phyloP scores from a whole-genome alignment of 2,888 invertebrate species.

The Leucoma salicis region DNA sequence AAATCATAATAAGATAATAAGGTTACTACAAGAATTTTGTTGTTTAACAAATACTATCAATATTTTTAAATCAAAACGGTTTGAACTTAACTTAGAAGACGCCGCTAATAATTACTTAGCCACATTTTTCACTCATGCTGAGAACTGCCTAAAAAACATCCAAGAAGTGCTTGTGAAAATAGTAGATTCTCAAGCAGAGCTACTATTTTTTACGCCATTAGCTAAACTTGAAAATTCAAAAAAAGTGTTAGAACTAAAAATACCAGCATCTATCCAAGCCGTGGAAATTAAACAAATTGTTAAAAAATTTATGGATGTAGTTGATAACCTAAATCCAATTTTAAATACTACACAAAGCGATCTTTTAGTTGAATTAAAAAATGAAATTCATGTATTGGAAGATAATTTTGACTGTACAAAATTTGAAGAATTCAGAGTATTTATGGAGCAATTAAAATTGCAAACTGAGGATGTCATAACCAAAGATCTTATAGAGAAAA shows the following conservation, averaged over 20 bases:
- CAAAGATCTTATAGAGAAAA: slow-evolving; percentile 35
- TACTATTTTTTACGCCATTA: slow-evolving; percentile 48
- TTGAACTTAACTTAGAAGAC: slow-evolving; percentile 40
- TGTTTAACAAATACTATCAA: slow-evolving; percentile 46
- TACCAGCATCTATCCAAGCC: slow-evolving; percentile 13
- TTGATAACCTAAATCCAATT: slow-evolving; percentile 36
- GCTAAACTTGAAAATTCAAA: slow-evolving; percentile 38
- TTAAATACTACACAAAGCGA: slow-evolving; percentile 33
- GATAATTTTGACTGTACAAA: slow-evolving; percentile 33
- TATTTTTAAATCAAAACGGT: slow-evolving; percentile 47
- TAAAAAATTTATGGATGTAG: slow-evolving; percentile 31
- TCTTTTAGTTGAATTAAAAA: slow-evolving; percentile 45
- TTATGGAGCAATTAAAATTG: slow-evolving; percentile 33
- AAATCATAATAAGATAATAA: slow-evolving; percentile 60
- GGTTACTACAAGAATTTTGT: slow-evolving; percentile 61
- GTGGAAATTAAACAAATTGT: slow-evolving; percentile 13
- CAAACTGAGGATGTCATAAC: slow-evolving; percentile 25
- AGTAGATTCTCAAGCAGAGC: slow-evolving; percentile 49
- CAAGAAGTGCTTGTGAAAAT: slow-evolving; percentile 49
- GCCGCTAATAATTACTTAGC: slow-evolving; percentile 44
- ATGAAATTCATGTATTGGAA: slow-evolving; percentile 17
- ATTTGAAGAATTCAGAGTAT: slow-evolving; percentile 40
- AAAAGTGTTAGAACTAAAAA: slow-evolving; percentile 25
- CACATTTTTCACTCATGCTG: slow-evolving; percentile 48
- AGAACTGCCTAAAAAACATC: slow-evolving; percentile 49